Evolutionary conservation across 2,113 vertebrate species (phyloP).

Genomic region (Odontesthes bonariensis): DNA sequence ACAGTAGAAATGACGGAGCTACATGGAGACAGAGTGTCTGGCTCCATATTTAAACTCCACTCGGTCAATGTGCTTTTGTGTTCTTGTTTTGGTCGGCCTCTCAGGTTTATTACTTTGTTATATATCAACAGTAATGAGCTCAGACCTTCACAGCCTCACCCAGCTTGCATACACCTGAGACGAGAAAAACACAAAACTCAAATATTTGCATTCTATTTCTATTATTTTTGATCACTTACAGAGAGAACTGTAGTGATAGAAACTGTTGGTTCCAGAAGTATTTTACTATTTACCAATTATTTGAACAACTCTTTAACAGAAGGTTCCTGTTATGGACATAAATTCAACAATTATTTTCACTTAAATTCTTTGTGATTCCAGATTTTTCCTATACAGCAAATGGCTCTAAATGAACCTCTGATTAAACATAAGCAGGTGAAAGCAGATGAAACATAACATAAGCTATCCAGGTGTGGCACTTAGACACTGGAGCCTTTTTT

Average conservation of each 20-base stretch:
- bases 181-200: background rate
- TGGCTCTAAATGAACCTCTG: slow-evolving; percentile 4
- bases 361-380: background rate
- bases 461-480: too few relatives aligned
- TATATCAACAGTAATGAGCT: slow-evolving; percentile 67
- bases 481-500: too few relatives aligned
- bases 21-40: slow-evolving; percentile 72
- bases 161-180: slow-evolving; percentile 22
- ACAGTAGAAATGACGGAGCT: slow-evolving; percentile 66
- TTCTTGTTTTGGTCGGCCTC: slow-evolving; percentile 38
- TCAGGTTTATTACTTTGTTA: slow-evolving; percentile 68
- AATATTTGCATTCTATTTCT: slow-evolving; percentile 10
- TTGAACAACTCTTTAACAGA: too few relatives aligned
- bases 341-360: too few relatives aligned
- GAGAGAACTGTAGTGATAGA: background rate
- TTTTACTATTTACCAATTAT: background rate
- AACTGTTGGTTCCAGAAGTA: background rate
- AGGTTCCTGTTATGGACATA: too few relatives aligned
- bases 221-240: background rate
- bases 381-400: background rate
- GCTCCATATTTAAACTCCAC: slow-evolving; percentile 64
- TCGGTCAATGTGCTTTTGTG: slow-evolving; percentile 56
- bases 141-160: slow-evolving; percentile 44
- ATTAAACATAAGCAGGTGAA: slow-evolving; percentile 9
- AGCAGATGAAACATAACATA: too few relatives aligned